Conservation (phyloP, 1,140 invertebrate species). For the Nephila pilipes region DNA sequence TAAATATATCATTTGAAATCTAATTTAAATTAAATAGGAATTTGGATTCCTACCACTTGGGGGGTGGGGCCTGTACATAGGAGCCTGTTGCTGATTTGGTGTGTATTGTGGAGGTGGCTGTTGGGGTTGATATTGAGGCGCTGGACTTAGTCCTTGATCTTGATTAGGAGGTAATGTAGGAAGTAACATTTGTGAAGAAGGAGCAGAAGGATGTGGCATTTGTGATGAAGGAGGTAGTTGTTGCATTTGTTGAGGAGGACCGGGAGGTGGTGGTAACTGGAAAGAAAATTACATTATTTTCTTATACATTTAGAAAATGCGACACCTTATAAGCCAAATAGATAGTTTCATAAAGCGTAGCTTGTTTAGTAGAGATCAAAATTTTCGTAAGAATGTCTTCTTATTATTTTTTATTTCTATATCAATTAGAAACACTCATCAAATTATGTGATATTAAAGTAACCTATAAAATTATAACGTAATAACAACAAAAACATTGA, state of each 20-base stretch:
- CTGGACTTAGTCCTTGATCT: background rate
- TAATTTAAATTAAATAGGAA: too few relatives aligned
- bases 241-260: background rate
- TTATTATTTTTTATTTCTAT: too few relatives aligned
- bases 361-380: too few relatives aligned
- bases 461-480: too few relatives aligned
- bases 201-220: background rate
- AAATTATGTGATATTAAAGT: too few relatives aligned
- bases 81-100: background rate
- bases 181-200: background rate
- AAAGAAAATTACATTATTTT: background rate
- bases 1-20: too few relatives aligned
- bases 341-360: too few relatives aligned
- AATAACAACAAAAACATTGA: too few relatives aligned
- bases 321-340: too few relatives aligned
- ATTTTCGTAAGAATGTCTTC: too few relatives aligned
- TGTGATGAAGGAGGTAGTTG: background rate
- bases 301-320: background rate
- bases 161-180: background rate
- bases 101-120: slow-evolving; percentile 52
- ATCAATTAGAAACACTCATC: too few relatives aligned
- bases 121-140: slow-evolving; percentile 25
- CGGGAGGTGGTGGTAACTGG: background rate
- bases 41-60: background rate
- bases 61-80: background rate